phyloP scores from a whole-genome alignment of 2,113 vertebrate genomes.

The Azemiops feae region DNA sequence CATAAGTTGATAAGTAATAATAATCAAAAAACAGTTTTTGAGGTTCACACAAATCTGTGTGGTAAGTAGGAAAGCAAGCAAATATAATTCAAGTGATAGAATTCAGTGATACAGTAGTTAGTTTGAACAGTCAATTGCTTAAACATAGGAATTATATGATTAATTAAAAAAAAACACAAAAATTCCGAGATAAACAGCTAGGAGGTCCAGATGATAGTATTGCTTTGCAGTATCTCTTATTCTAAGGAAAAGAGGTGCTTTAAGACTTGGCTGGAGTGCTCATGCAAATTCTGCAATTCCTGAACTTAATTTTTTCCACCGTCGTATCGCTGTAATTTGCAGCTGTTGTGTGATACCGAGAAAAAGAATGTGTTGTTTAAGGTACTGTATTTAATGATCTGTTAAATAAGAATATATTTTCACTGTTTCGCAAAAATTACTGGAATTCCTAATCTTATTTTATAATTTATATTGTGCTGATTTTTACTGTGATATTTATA shows the following conservation, averaged over 20 bases:
- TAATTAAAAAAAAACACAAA: slow-evolving; percentile 43
- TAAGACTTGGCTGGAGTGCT: background rate
- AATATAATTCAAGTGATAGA: slow-evolving; percentile 38
- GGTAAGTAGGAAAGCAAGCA: slow-evolving; percentile 43
- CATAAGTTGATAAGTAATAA: background rate
- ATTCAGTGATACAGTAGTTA: slow-evolving; percentile 21
- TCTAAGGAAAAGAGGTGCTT: background rate
- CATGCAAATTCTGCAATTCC: background rate
- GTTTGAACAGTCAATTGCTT: slow-evolving; percentile 31
- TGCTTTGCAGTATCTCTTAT: background rate
- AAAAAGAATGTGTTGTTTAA: background rate
- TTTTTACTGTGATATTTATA: background rate
- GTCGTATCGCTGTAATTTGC: background rate
- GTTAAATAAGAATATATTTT: background rate
- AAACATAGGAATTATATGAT: slow-evolving; percentile 9
- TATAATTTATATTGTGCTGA: background rate
- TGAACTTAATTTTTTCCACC: background rate
- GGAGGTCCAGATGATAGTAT: background rate
- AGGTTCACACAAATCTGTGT: slow-evolving; percentile 5
- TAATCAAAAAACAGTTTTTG: slow-evolving; percentile 4
- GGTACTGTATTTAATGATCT: background rate
- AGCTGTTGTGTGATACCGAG: background rate
- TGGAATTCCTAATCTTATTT: background rate
- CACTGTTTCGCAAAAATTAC: background rate
- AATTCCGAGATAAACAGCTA: slow-evolving; percentile 30